Evolutionary conservation across 2,797 vertebrate genomes (phyloP).

Genomic region (Sebastes melanostomus): DNA sequence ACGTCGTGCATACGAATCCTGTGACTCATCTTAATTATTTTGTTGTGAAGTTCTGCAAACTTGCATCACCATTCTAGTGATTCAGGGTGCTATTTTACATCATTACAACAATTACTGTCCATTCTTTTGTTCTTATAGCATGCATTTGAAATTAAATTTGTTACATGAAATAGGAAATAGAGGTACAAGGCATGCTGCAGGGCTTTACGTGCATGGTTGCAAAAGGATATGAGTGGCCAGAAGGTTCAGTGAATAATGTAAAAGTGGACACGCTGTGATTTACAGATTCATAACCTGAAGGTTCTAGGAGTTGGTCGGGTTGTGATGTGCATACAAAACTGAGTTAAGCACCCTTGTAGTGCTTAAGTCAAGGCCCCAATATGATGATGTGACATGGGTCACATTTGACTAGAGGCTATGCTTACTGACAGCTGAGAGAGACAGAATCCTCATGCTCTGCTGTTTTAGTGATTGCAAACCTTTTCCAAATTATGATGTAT

Average conservation of each 20-base stretch:
- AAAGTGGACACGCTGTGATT: background rate
- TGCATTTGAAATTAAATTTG: background rate
- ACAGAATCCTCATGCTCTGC: background rate
- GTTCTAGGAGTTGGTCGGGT: background rate
- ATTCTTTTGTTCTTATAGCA: background rate
- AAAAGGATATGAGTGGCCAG: background rate
- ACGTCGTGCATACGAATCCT: background rate
- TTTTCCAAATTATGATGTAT: background rate
- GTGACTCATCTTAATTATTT: background rate
- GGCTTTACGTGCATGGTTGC: background rate
- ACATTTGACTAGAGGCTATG: background rate
- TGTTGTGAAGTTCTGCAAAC: background rate
- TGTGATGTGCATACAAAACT: background rate
- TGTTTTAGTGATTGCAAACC: background rate
- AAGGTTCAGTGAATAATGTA: background rate
- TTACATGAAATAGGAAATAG: background rate
- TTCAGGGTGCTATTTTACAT: background rate
- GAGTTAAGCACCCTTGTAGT: background rate
- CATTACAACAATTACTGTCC: background rate
- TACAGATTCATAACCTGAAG: conserved; percentile 1
- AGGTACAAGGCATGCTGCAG: background rate
- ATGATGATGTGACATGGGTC: background rate
- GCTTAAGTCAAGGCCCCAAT: background rate
- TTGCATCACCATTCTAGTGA: background rate
- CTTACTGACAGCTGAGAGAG: background rate